Percentiles rank a stretch among this genome's conserved stretches.
Conservation (phyloP, 53 echinoderm and acorn worm species). For the Hippasteria phrygiana region DNA sequence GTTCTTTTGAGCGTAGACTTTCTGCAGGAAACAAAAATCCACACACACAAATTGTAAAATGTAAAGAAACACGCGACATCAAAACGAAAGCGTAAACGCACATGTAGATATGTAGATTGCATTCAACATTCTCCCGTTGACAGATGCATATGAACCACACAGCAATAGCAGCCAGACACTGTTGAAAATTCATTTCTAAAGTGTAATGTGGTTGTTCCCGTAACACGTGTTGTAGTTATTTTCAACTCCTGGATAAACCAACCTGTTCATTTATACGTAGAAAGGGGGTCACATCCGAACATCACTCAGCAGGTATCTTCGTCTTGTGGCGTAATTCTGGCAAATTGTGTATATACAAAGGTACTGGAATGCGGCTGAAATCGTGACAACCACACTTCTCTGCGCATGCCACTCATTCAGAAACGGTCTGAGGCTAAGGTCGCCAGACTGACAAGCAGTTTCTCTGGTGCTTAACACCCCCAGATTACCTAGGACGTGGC, state of each 20-base stretch:
- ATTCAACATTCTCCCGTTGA: background rate
- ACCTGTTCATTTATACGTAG: background rate
- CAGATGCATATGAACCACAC: background rate
- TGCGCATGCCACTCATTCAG: background rate
- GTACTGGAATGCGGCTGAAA: background rate
- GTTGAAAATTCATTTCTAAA: background rate
- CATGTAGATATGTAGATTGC: background rate
- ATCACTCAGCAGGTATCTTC: constrained; percentile 1
- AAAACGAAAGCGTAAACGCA: background rate
- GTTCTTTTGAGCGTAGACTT: background rate
- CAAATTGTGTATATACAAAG: background rate
- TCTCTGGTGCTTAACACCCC: no score
- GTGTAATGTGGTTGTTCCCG: background rate
- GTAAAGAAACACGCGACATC: background rate
- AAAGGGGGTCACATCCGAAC: constrained; percentile 3
- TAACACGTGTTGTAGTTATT: constrained; percentile 11
- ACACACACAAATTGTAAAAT: no score
- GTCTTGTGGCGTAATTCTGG: background rate
- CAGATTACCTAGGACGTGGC: no score
- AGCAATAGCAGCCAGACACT: background rate
- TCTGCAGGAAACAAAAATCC: no score
- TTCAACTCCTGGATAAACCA: background rate
- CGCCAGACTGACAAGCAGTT: background rate
- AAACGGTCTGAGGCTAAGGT: background rate
- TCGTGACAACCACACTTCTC: background rate